phyloP scores from a whole-genome alignment of 2,113 vertebrate genomes.

The Dicentrarchus labrax region DNA sequence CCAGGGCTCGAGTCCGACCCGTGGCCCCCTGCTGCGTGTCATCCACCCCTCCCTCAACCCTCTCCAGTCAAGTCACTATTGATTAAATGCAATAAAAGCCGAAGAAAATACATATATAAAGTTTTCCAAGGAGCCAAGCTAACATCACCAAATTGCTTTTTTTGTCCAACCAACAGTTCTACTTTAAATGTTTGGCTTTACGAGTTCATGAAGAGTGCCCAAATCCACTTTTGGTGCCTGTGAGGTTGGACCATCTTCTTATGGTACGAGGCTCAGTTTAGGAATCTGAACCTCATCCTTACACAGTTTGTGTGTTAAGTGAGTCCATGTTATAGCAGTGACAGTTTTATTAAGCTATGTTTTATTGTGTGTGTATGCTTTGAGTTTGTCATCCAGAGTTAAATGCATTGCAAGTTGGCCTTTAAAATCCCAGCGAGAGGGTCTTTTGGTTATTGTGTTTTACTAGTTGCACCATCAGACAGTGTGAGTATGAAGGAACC shows the following conservation, averaged over 20 bases:
- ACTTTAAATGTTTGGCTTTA: background rate
- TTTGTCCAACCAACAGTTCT: background rate
- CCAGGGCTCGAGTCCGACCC: too few relatives aligned
- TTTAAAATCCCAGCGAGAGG: background rate
- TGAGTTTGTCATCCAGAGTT: background rate
- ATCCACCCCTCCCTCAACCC: too few relatives aligned
- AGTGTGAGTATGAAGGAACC: slow-evolving; percentile 9
- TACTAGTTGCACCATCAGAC: background rate
- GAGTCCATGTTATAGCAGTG: background rate
- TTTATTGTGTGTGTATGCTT: background rate
- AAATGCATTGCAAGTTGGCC: background rate
- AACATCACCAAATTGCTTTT: background rate
- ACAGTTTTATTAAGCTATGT: background rate
- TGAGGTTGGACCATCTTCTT: background rate
- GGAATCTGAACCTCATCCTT: background rate
- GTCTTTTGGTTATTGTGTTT: slow-evolving; percentile 4
- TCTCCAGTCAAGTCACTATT: too few relatives aligned
- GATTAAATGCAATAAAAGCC: too few relatives aligned
- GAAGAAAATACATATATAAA: too few relatives aligned
- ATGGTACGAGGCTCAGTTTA: background rate
- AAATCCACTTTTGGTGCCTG: background rate
- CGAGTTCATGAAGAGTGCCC: background rate
- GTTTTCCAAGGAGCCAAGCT: background rate
- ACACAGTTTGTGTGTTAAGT: background rate
- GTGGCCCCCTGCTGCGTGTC: too few relatives aligned